phyloP scores from a whole-genome alignment of 1,140 invertebrate species.

The Drosophila serrata region DNA sequence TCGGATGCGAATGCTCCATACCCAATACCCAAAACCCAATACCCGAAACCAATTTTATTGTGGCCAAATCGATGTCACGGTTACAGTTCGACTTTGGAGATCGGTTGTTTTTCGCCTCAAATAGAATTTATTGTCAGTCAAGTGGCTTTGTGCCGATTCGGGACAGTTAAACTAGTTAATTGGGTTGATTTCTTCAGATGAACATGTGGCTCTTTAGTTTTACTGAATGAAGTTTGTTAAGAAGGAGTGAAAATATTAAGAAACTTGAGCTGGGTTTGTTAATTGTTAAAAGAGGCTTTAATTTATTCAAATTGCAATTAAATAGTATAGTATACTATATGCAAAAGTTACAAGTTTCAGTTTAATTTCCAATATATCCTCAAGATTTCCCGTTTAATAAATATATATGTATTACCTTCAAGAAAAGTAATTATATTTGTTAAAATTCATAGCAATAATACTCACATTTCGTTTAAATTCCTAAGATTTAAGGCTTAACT shows the following conservation, averaged over 20 bases:
- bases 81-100: conserved; percentile 23
- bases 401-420: too few relatives aligned
- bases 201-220: conserved; percentile 16
- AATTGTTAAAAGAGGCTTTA: neutral
- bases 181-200: conserved; percentile 55
- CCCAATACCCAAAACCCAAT: conserved; percentile 26
- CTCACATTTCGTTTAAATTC: neutral
- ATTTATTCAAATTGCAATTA: neutral
- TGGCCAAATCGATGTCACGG: conserved; percentile 66
- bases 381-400: neutral
- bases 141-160: conserved; percentile 44
- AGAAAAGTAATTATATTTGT: too few relatives aligned
- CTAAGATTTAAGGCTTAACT: neutral
- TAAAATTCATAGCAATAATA: neutral
- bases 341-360: too few relatives aligned
- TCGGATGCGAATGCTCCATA: conserved; percentile 55
- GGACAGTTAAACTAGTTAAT: conserved; percentile 45
- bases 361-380: neutral
- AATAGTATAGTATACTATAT: too few relatives aligned
- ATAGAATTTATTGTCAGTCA: conserved; percentile 49
- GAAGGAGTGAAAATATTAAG: neutral
- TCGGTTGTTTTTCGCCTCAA: conserved; percentile 14
- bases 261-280: neutral
- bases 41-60: conserved; percentile 51
- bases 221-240: conserved; percentile 3